A percentile compares a stretch with the other conserved stretches of the same genome.
Evolutionary conservation across 2,888 invertebrate genomes (phyloP).

Genomic region (Bellardia bayeri): DNA sequence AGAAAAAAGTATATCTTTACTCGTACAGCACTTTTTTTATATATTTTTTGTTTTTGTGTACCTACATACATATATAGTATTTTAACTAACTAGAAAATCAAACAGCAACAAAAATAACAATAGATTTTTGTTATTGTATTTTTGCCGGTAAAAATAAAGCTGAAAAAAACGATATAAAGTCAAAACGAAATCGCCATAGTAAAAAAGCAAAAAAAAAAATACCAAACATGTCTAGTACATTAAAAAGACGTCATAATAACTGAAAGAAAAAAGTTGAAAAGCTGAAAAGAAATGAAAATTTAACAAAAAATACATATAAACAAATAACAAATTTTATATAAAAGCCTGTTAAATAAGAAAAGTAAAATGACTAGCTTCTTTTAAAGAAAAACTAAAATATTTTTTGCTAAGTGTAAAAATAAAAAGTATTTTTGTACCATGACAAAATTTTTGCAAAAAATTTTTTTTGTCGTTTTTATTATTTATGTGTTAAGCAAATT

Average conservation of each 20-base stretch:
- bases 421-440: slow-evolving; percentile 19
- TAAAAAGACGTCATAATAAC: slow-evolving; percentile 38
- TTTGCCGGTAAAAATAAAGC: slow-evolving; percentile 72
- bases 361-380: not conserved
- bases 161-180: slow-evolving; percentile 26
- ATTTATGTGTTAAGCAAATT: not conserved
- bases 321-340: not conserved
- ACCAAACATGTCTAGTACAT: slow-evolving; percentile 31
- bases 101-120: slow-evolving; percentile 41
- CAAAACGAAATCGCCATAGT: slow-evolving; percentile 40
- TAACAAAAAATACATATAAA: not conserved
- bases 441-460: slow-evolving; percentile 29
- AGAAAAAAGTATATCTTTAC: not conserved
- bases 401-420: slow-evolving; percentile 6
- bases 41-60: not conserved
- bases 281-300: slow-evolving; percentile 12
- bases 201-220: slow-evolving; percentile 35
- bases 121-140: slow-evolving; percentile 61
- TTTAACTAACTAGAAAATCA: slow-evolving; percentile 29
- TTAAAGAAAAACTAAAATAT: not conserved
- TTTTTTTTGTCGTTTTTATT: not conserved
- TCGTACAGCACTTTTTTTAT: not conserved
- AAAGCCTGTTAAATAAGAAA: too few relatives aligned
- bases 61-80: too few relatives aligned
- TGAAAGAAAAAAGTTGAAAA: not conserved